These are phyloP conservation scores for Poeciliopsis presidionis DNA, from an alignment of 2,797 vertebrate species.

Conservation along the genomic window DNA sequence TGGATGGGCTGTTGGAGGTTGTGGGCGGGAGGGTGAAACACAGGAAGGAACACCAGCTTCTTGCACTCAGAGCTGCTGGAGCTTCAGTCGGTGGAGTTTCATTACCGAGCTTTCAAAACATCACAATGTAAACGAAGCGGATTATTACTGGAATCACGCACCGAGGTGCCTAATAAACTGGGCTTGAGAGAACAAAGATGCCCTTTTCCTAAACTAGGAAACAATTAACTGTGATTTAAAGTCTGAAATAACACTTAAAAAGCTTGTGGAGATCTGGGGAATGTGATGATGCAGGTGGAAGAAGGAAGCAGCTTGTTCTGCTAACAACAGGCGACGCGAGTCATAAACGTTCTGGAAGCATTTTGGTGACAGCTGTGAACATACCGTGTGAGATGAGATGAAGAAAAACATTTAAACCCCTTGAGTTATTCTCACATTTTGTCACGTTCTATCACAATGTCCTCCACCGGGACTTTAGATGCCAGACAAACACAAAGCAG, in stretches of 20 bases:
- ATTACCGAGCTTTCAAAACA: not conserved
- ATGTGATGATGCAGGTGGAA: not conserved
- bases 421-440: not conserved
- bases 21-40: not conserved
- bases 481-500: not conserved
- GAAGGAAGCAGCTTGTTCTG: not conserved
- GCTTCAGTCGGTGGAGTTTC: not conserved
- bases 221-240: not conserved
- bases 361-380: not conserved
- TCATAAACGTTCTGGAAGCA: not conserved
- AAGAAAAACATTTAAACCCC: not conserved
- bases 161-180: not conserved
- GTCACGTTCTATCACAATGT: not conserved
- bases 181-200: not conserved
- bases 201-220: not conserved
- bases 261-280: not conserved
- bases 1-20: not conserved
- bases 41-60: not conserved
- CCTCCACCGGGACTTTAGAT: not conserved
- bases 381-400: no score
- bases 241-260: not conserved
- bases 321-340: not conserved
- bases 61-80: not conserved
- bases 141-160: not conserved
- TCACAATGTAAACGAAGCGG: not conserved